Conservation (phyloP, 2,113 vertebrate species). For the Albula glossodonta region DNA sequence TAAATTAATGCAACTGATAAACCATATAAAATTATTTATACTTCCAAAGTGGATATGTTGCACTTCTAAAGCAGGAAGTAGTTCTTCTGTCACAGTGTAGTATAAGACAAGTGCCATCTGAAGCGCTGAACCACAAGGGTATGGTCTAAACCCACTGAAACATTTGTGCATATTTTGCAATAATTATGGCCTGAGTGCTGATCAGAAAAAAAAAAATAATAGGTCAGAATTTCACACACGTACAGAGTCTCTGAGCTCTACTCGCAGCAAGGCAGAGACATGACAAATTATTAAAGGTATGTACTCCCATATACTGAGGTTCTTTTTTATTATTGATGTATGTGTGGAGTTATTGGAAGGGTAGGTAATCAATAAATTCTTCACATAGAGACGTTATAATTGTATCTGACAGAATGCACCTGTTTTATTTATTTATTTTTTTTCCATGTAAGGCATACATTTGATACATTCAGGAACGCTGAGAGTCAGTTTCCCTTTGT, state of each 20-base stretch:
- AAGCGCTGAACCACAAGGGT: background rate
- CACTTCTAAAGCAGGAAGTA: conserved; percentile 34
- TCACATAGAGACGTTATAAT: background rate
- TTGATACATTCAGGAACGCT: background rate
- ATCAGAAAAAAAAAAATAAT: conserved; percentile 72
- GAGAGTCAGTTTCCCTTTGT: background rate
- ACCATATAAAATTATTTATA: conserved; percentile 27
- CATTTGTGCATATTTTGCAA: conserved; percentile 70
- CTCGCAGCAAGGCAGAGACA: conserved; percentile 70
- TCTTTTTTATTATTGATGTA: conserved; percentile 15
- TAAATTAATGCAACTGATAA: conserved; percentile 1
- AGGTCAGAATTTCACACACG: conserved; percentile 59
- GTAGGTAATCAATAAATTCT: background rate
- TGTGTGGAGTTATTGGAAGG: conserved; percentile 58
- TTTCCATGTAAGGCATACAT: too few relatives aligned
- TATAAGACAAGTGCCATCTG: conserved; percentile 46
- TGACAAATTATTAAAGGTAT: conserved; percentile 58
- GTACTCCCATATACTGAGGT: background rate
- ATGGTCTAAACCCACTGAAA: conserved; percentile 58
- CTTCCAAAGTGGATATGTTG: conserved; percentile 49
- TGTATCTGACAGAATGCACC: background rate
- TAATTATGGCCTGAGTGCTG: conserved; percentile 69
- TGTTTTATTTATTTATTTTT: background rate
- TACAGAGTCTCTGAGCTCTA: conserved; percentile 56
- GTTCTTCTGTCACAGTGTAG: conserved; percentile 47